phyloP scores from a whole-genome alignment of 2,113 vertebrate species.

The Microcebus griseorufus region DNA sequence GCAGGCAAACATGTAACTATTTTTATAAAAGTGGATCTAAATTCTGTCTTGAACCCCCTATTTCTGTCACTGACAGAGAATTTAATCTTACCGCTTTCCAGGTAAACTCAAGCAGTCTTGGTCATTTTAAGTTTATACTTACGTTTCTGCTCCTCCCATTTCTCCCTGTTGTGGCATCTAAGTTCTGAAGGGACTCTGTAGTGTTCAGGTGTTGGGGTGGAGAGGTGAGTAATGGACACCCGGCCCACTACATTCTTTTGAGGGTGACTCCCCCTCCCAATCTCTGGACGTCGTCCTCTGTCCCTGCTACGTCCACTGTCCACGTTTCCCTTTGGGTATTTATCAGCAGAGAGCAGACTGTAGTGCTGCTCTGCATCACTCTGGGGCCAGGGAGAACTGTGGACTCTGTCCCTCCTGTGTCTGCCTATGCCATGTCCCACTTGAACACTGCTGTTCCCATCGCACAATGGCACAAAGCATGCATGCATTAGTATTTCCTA shows the following conservation, averaged over 20 bases:
- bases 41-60: not conserved
- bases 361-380: not conserved
- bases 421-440: not conserved
- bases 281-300: not conserved
- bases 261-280: not conserved
- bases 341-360: not conserved
- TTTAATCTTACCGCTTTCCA: not conserved
- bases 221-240: not conserved
- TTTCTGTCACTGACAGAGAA: not conserved
- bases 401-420: not conserved
- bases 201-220: not conserved
- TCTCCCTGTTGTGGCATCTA: not conserved
- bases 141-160: not conserved
- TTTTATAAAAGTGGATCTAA: not conserved
- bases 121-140: not conserved
- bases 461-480: not conserved
- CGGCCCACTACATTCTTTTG: not conserved
- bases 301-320: not conserved
- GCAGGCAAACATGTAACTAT: not conserved
- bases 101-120: not conserved
- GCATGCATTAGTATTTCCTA: not conserved
- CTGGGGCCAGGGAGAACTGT: not conserved
- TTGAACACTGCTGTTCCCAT: not conserved
- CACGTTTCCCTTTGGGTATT: not conserved
- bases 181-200: not conserved